Base-by-base conservation (phyloP, 2,888 invertebrate genomes). In the Heliconius sara region DNA sequence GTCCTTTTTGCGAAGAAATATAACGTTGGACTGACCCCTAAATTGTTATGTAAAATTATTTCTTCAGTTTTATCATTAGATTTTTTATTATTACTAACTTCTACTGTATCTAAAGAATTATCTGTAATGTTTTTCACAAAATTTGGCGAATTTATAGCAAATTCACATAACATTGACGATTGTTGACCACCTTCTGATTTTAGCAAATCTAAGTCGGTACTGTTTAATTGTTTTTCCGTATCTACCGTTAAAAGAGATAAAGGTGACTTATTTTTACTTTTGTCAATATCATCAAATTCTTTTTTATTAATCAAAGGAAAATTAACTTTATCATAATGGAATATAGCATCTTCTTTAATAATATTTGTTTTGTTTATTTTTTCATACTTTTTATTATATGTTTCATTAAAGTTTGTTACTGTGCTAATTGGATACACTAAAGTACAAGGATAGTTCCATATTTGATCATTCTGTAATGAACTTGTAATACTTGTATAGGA, bases 1-100 rank as follows among this genome's bases (percentile, higher is more conserved):
- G 89, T 77, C 85, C 90, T 34, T 84, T 87, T 81, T 80, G 91
- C 89, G 79, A 92, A 90, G 81, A 86, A 91, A 78, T 87, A 89
- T 0, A 90, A 84, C 0, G 88, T 83, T 3, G 88, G 85, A 0
- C 87, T 84, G 78, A 76, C 47, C 34, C 63, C 66, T 43, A 63
- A 47, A 68, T 74, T 77, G 52, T 47, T 39, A 75, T 10, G 13
- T 30, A 68, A 19, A 39, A 27, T 16, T 3, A 13, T 47, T 22
- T 60, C 12, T 30, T 70, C 77, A 30, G 68, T 82, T 80, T 71
- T 72, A 67, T 63, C 47, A 34, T 82, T 78, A n/a, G 43, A 25
- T 2, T n/a, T 25, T 47, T 67, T 70, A 73, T 52, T n/a, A 39
- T 66, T 80, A 52, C 5, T 34, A n/a, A 68, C 13, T 25, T 70